phyloP scores from a whole-genome alignment of 2,113 vertebrate species.

The Periophthalmus modestus region DNA sequence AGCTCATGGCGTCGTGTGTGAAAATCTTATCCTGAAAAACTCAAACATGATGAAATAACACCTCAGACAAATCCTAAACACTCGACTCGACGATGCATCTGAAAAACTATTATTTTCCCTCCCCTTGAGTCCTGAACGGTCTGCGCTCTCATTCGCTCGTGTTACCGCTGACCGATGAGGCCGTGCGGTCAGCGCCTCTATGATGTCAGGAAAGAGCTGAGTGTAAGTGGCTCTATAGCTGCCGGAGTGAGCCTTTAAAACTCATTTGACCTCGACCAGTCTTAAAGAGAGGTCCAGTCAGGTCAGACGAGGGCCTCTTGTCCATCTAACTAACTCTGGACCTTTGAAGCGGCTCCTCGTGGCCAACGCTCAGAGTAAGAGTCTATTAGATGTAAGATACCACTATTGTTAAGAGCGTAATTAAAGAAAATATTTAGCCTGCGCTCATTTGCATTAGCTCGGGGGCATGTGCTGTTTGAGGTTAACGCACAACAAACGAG shows the following conservation, averaged over 20 bases:
- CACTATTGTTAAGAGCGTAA: neutral
- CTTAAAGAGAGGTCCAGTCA: conserved; percentile 12
- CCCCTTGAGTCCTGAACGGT: conserved; percentile 59
- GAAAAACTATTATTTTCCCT: too few relatives aligned
- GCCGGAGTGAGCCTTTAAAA: conserved; percentile 1
- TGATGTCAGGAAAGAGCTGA: conserved; percentile 11
- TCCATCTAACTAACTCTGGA: neutral
- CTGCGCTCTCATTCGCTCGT: conserved; percentile 59
- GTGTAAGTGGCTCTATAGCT: conserved; percentile 17
- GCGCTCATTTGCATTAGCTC: conserved; percentile 10
- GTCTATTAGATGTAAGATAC: neutral
- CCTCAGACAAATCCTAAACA: too few relatives aligned
- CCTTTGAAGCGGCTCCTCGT: conserved; percentile 9
- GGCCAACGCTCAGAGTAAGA: neutral
- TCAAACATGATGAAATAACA: too few relatives aligned
- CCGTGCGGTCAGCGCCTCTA: conserved; percentile 50
- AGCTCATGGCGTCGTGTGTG: too few relatives aligned
- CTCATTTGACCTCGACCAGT: conserved; percentile 17
- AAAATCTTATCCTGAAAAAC: too few relatives aligned
- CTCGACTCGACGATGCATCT: too few relatives aligned
- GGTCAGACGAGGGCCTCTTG: conserved; percentile 26
- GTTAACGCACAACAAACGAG: conserved; percentile 14
- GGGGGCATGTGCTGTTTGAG: conserved; percentile 9
- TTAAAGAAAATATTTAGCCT: conserved; percentile 4
- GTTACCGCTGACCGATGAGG: conserved; percentile 60